phyloP scores from a whole-genome alignment of 2,888 invertebrate genomes.

The Catocala fraxini region DNA sequence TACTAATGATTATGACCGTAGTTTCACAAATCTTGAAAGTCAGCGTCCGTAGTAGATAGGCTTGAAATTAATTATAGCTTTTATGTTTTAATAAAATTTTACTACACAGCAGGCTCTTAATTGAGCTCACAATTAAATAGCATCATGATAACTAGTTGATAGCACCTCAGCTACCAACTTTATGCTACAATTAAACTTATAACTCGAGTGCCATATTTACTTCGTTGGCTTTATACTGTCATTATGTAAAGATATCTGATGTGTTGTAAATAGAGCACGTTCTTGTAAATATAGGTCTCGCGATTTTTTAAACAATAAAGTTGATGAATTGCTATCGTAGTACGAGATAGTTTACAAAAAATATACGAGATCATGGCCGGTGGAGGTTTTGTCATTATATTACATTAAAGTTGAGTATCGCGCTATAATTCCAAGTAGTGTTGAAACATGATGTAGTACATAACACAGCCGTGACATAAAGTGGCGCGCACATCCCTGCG shows the following conservation, averaged over 20 bases:
- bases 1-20: slow-evolving; percentile 10
- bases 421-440: slow-evolving; percentile 49
- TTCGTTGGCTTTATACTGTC: slow-evolving; percentile 12
- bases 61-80: slow-evolving; percentile 4
- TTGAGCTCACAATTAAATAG: slow-evolving; percentile 23
- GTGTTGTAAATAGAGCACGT: neutral
- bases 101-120: slow-evolving; percentile 14
- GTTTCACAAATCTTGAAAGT: neutral
- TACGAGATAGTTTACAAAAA: slow-evolving; percentile 14
- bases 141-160: slow-evolving; percentile 22
- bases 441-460: slow-evolving; percentile 54
- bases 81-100: slow-evolving; percentile 12
- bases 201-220: slow-evolving; percentile 9
- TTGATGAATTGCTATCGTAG: neutral
- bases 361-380: neutral
- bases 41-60: neutral
- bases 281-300: neutral
- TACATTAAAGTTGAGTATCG: slow-evolving; percentile 23
- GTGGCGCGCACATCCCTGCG: slow-evolving; percentile 66
- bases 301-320: slow-evolving; percentile 5
- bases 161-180: slow-evolving; percentile 7
- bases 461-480: slow-evolving; percentile 56
- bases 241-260: slow-evolving; percentile 5
- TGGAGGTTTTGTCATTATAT: slow-evolving; percentile 7
- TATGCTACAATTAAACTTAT: slow-evolving; percentile 18